Base-by-base conservation (phyloP, 35 echinoderm and acorn worm species). In the Hemicentrotus pulcherrimus region DNA sequence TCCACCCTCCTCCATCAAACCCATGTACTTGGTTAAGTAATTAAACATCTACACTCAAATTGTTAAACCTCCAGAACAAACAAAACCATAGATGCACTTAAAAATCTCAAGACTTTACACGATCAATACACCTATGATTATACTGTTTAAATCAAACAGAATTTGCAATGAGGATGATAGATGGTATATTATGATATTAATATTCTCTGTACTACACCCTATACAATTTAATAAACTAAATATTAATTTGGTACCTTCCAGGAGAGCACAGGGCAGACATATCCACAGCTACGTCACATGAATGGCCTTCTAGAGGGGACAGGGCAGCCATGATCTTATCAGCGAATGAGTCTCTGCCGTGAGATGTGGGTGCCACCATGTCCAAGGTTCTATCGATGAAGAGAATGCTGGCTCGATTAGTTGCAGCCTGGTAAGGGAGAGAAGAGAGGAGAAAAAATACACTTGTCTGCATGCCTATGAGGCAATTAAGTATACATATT, bases 331-430 rank as follows among this genome's bases (percentile, higher is more conserved):
- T 88, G 15, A 99, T 86, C 65, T 95, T 97, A 92, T 99, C 98
- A n/a, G 97, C 96, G n/a, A 99, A 93, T 6, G 97, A 98, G 28
- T 99, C 98, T 48, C 88, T 88, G 47, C 95, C 48, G 85, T 99
- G 98, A 22, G 96, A 91, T 15, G 95, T 48, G 47, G 98, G 90
- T 92, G 96, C 98, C 18, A 94, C 95, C 28, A 99, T 90, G 89
- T 99, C 98, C 32, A 99, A 59, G 1, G 97, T 98, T 78, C 97
- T 94, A 32, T 99, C 98, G 14, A 99, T n/a, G 9, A 99, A 48
- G 19, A 99, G 46, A 48, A 99, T 35, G 28, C 96, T 96, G 18
- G 98, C 98, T 94, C 94, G 96, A 32, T 98, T 94, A 30, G 47
- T 47, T 60, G 98, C 97, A 45, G 97, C 95, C 98, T 99, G 61